Evolutionary conservation across 2,797 vertebrate species (phyloP).

Genomic region (Discoglossus pictus): DNA sequence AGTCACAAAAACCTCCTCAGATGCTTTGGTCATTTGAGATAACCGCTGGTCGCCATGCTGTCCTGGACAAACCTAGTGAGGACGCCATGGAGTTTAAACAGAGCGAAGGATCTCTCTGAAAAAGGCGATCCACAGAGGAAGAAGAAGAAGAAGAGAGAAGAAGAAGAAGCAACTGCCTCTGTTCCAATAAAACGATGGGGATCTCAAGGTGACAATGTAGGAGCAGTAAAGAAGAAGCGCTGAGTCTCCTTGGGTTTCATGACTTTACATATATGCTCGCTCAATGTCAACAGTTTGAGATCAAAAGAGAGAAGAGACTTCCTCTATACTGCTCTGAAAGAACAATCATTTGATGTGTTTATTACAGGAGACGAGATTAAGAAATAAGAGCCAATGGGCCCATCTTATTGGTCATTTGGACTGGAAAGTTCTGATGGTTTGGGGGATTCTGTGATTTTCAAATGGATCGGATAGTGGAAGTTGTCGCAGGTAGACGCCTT

Average conservation of each 20-base stretch:
- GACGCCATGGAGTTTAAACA: no score
- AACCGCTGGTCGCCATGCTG: no score
- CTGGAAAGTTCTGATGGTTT: not conserved
- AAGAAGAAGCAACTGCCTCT: not conserved
- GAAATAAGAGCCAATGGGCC: not conserved
- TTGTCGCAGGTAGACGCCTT: not conserved
- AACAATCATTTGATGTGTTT: not conserved
- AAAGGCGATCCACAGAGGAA: no score
- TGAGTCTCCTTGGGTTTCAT: not conserved
- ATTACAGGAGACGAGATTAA: conserved; percentile 5
- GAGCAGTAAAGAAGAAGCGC: not conserved
- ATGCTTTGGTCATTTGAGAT: no score
- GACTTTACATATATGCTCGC: not conserved
- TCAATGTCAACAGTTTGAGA: conserved; percentile 13
- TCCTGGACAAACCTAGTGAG: no score
- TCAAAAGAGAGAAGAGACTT: not conserved
- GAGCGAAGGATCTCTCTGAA: no score
- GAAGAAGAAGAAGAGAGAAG: no score
- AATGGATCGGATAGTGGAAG: no score
- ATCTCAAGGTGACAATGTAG: conserved; percentile 15
- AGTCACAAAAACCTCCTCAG: no score
- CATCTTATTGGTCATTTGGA: conserved; percentile 1
- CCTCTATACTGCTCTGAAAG: not conserved
- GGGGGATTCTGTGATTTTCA: no score
- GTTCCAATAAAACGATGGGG: not conserved